Conservation (phyloP, 2,113 vertebrate species). For the Pampusana beccarii region DNA sequence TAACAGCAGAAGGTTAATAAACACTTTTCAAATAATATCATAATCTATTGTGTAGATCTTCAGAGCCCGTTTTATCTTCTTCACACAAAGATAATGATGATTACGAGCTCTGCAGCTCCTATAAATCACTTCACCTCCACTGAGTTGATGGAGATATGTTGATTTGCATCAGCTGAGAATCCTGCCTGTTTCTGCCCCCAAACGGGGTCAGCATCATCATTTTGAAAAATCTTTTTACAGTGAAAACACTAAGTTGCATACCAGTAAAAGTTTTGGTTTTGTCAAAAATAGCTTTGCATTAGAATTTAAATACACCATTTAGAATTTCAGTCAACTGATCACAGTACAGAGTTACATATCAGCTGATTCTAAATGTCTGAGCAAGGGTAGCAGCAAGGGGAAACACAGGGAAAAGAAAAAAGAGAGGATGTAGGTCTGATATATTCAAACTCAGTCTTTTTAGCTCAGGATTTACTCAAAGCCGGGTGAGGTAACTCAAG, state of each 20-base stretch:
- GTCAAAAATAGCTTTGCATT: not conserved
- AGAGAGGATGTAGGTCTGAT: not conserved
- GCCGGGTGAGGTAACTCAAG: not conserved
- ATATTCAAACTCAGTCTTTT: not conserved
- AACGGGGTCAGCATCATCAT: not conserved
- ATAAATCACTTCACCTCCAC: not conserved
- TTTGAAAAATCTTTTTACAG: not conserved
- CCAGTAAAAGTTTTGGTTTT: not conserved
- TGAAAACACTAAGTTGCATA: not conserved
- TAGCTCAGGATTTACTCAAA: not conserved
- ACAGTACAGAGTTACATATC: not conserved
- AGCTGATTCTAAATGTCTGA: not conserved
- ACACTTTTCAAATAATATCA: not conserved
- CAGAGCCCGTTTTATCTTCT: slow-evolving; percentile 3
- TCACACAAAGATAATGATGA: not conserved
- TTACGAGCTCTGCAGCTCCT: not conserved
- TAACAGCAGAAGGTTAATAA: slow-evolving; percentile 25
- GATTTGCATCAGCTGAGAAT: not conserved
- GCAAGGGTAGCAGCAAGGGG: not conserved
- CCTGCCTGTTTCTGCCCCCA: not conserved
- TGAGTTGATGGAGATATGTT: not conserved
- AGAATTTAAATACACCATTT: not conserved
- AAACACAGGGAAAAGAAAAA: not conserved
- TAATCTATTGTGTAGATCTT: not conserved
- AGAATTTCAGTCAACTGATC: not conserved